A percentile compares a stretch with the other conserved stretches of the same genome.
phyloP scores from a whole-genome alignment of 1,140 invertebrate genomes.

The Solen grandis region DNA sequence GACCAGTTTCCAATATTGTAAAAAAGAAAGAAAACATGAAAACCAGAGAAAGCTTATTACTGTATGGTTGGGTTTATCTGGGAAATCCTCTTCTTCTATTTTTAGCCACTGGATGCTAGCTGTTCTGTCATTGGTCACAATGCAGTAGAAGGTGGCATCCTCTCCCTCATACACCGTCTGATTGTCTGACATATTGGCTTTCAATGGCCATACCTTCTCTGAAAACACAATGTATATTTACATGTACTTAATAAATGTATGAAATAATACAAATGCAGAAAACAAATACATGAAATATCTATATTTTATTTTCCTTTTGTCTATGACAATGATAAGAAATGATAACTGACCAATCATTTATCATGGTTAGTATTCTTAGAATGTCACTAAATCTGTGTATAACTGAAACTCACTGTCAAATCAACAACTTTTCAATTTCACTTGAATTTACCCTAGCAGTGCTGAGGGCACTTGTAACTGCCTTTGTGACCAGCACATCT shows the following conservation, averaged over 20 bases:
- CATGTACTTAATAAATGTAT: too few relatives aligned
- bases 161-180: conserved; percentile 45
- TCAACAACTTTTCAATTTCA: too few relatives aligned
- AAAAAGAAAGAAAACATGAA: too few relatives aligned
- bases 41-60: too few relatives aligned
- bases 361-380: too few relatives aligned
- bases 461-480: too few relatives aligned
- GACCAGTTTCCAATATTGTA: too few relatives aligned
- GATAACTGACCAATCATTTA: neutral
- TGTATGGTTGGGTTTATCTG: conserved; percentile 13
- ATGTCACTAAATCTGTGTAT: neutral
- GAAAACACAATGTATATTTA: too few relatives aligned
- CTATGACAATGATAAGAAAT: neutral
- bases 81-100: conserved; percentile 8
- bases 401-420: too few relatives aligned
- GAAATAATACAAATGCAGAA: neutral
- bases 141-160: conserved; percentile 44
- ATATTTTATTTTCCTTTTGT: neutral
- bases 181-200: conserved; percentile 31
- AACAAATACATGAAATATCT: neutral
- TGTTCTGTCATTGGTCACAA: conserved; percentile 29
- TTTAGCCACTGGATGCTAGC: conserved; percentile 45
- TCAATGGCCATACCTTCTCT: conserved; percentile 51
- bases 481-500: too few relatives aligned
- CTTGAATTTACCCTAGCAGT: too few relatives aligned